Evolutionary conservation across 2,888 invertebrate genomes (phyloP).

Genomic region (Euproctis similis): DNA sequence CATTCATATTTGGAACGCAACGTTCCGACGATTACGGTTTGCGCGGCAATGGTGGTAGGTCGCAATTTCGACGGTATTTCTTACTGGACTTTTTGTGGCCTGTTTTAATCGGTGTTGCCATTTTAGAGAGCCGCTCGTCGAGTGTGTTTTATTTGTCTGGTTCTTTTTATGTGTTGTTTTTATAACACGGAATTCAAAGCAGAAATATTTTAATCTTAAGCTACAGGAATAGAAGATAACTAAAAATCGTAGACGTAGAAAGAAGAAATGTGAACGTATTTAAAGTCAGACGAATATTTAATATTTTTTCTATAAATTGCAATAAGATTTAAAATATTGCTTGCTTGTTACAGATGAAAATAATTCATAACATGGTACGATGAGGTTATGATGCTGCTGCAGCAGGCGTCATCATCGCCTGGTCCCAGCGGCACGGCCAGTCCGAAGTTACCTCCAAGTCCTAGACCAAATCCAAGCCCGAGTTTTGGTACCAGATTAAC

Average conservation of each 20-base stretch:
- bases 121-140: slow-evolving; percentile 39
- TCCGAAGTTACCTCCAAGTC: slow-evolving; percentile 52
- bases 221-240: too few relatives aligned
- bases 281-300: too few relatives aligned
- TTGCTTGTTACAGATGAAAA: slow-evolving; percentile 44
- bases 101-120: slow-evolving; percentile 68
- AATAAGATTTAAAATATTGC: slow-evolving; percentile 8
- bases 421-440: slow-evolving; percentile 71
- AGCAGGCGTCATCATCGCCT: slow-evolving; percentile 67
- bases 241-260: background rate
- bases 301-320: slow-evolving; percentile 10
- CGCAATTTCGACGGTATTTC: slow-evolving; percentile 55
- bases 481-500: slow-evolving; percentile 32
- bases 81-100: slow-evolving; percentile 56
- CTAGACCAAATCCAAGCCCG: slow-evolving; percentile 39
- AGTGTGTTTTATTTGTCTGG: slow-evolving; percentile 41
- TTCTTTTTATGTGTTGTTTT: slow-evolving; percentile 32
- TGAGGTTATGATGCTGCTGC: slow-evolving; percentile 71
- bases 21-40: slow-evolving; percentile 54
- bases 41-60: slow-evolving; percentile 39
- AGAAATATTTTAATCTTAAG: slow-evolving; percentile 10
- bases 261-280: background rate
- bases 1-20: slow-evolving; percentile 53
- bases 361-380: slow-evolving; percentile 48
- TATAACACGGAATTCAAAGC: slow-evolving; percentile 15